phyloP scores from a whole-genome alignment of 2,113 vertebrate genomes.

The Gadus chalcogrammus region DNA sequence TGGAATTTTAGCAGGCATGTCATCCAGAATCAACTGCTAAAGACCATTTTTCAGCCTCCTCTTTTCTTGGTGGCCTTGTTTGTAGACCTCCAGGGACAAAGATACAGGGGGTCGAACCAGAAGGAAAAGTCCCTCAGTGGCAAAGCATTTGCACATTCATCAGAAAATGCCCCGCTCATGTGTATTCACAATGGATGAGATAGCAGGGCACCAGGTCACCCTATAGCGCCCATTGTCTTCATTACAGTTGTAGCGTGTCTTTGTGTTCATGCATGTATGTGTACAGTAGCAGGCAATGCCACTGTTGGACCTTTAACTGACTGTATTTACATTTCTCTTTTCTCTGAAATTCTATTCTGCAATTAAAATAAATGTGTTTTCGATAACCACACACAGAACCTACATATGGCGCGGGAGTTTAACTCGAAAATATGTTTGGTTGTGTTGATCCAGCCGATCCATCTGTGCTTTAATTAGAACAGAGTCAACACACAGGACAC shows the following conservation, averaged over 20 bases:
- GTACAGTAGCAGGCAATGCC: slow-evolving; percentile 44
- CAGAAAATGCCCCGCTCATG: slow-evolving; percentile 46
- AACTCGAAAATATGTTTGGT: background rate
- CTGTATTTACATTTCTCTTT: slow-evolving; percentile 14
- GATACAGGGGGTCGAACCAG: slow-evolving; percentile 6
- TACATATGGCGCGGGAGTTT: slow-evolving; percentile 36
- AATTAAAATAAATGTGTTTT: slow-evolving; percentile 65
- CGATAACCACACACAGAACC: slow-evolving; percentile 55
- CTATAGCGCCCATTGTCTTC: slow-evolving; percentile 58
- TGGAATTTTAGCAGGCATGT: too few relatives aligned
- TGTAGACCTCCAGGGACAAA: slow-evolving; percentile 7
- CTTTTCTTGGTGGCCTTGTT: background rate
- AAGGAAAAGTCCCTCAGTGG: slow-evolving; percentile 21
- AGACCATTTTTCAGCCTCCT: background rate
- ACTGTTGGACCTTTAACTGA: slow-evolving; percentile 37
- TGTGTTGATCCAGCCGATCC: too few relatives aligned
- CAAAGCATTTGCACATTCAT: slow-evolving; percentile 27
- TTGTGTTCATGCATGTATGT: slow-evolving; percentile 6
- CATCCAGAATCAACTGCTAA: too few relatives aligned
- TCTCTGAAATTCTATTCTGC: slow-evolving; percentile 23
- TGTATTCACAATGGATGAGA: slow-evolving; percentile 57
- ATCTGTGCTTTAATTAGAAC: too few relatives aligned
- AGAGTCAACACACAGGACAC: too few relatives aligned
- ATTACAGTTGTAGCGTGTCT: slow-evolving; percentile 28
- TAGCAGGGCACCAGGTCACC: slow-evolving; percentile 35